phyloP scores from a whole-genome alignment of 2,888 invertebrate species.

The Vesta saturnalis region DNA sequence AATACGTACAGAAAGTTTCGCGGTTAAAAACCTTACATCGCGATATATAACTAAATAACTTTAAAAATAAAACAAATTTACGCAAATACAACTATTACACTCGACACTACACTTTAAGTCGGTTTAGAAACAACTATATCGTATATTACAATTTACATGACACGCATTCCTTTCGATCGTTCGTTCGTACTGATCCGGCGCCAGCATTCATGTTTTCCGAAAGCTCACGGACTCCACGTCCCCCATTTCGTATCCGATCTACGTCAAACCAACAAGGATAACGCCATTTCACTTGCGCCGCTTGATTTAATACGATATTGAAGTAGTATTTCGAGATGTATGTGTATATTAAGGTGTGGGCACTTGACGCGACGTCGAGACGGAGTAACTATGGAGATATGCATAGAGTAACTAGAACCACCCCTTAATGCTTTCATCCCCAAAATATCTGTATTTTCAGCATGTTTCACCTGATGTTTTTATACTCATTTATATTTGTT shows the following conservation, averaged over 20 bases:
- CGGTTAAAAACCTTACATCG: not conserved
- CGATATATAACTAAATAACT: conserved; percentile 8
- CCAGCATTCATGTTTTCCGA: conserved; percentile 46
- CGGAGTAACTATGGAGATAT: conserved; percentile 56
- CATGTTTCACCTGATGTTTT: conserved; percentile 25
- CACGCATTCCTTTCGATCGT: conserved; percentile 37
- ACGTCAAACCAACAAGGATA: conserved; percentile 29
- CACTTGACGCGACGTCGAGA: conserved; percentile 40
- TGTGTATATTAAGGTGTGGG: conserved; percentile 23
- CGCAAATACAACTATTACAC: conserved; percentile 2
- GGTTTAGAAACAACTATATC: conserved; percentile 32
- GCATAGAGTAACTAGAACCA: conserved; percentile 42
- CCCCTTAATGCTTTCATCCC: conserved; percentile 32
- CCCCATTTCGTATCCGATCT: conserved; percentile 37
- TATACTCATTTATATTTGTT: not conserved
- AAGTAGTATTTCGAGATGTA: conserved; percentile 37
- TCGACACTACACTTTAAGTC: conserved; percentile 12
- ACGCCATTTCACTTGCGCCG: conserved; percentile 37
- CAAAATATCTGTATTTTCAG: conserved; percentile 24
- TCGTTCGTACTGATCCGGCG: conserved; percentile 46
- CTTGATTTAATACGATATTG: conserved; percentile 19
- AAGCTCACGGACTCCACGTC: conserved; percentile 39
- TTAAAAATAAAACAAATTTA: not conserved
- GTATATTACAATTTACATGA: conserved; percentile 29
- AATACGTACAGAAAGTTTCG: not conserved